Percentiles rank a stretch among this genome's conserved stretches.
These are phyloP conservation scores for Sipha maydis DNA, from an alignment of 2,888 invertebrate species.

Conservation along the genomic window DNA sequence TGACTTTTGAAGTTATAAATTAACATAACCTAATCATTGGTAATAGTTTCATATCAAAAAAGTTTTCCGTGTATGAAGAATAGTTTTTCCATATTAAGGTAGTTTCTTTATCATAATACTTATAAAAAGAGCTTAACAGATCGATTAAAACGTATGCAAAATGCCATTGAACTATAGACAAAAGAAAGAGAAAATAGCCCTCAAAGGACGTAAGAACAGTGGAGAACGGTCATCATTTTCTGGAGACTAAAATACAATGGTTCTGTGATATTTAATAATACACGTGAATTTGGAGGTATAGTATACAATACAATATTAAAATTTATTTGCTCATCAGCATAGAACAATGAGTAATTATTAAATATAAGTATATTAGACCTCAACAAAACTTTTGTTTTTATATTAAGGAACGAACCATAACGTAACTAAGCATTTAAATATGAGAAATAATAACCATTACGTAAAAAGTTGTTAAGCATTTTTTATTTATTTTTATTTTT, in stretches of 20 bases:
- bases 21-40: neutral
- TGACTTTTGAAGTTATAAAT: neutral
- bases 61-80: neutral
- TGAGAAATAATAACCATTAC: neutral
- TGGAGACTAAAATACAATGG: slow-evolving; percentile 8
- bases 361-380: slow-evolving; percentile 41
- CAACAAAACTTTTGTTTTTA: slow-evolving; percentile 33
- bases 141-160: slow-evolving; percentile 54
- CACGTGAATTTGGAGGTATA: neutral
- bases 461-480: neutral
- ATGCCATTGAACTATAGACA: slow-evolving; percentile 24
- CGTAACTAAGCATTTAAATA: neutral
- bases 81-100: neutral
- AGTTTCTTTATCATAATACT: slow-evolving; percentile 35
- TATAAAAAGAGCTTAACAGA: neutral
- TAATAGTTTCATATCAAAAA: neutral
- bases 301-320: slow-evolving; percentile 14
- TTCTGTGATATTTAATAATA: slow-evolving; percentile 22
- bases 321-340: slow-evolving; percentile 24
- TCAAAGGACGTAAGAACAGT: neutral
- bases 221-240: slow-evolving; percentile 38
- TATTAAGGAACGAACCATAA: neutral
- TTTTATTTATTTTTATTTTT: neutral
- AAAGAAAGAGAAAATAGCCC: slow-evolving; percentile 37
- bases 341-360: slow-evolving; percentile 33